phyloP scores from a whole-genome alignment of 2,797 vertebrate species.

The Rhynchotus rufescens region DNA sequence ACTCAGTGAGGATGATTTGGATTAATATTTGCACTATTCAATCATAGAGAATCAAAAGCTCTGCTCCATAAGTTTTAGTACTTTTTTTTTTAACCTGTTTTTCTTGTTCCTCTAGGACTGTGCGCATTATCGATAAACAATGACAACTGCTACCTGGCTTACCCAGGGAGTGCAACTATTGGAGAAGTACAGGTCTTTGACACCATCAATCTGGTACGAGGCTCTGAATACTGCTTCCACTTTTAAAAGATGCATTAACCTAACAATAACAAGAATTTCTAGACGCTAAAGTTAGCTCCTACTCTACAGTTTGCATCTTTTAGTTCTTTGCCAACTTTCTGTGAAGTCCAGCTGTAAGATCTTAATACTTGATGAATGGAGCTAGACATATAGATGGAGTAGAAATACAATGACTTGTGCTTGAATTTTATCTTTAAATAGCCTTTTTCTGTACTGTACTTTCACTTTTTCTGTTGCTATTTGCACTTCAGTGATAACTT shows the following conservation, averaged over 20 bases:
- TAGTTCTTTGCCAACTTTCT: neutral
- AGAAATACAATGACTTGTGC: neutral
- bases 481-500: neutral
- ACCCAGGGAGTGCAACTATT: constrained; percentile 96
- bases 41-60: accelerated
- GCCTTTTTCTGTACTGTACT: neutral
- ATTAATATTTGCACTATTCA: neutral
- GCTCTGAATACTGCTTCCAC: neutral
- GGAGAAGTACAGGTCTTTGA: constrained; percentile 99
- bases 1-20: neutral
- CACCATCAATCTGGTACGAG: constrained; percentile 96
- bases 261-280: neutral
- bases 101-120: constrained; percentile 81
- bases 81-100: neutral
- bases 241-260: neutral
- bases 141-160: constrained; percentile 97
- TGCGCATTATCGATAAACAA: constrained; percentile 97
- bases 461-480: neutral
- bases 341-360: neutral
- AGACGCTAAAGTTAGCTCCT: neutral
- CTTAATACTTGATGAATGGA: neutral
- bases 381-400: neutral
- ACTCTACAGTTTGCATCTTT: neutral
- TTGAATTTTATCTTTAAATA: neutral
- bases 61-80: neutral